These are phyloP conservation scores for Parotocinclus haroldoi DNA, from an alignment of 2,797 vertebrate genomes.

Conservation along the genomic window DNA sequence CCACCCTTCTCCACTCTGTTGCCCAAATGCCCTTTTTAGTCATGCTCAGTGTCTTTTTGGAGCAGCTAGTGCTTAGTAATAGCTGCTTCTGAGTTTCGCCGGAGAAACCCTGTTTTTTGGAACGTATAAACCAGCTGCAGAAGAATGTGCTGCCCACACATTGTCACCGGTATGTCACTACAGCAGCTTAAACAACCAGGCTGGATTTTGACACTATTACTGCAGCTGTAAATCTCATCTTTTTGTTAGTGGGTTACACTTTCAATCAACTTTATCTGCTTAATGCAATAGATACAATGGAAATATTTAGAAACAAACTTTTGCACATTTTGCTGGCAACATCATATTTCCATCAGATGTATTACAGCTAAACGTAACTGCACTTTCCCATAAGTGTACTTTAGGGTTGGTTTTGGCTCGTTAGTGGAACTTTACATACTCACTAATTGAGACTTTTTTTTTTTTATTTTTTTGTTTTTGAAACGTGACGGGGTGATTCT, in stretches of 20 bases:
- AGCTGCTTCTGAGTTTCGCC: conserved; percentile 11
- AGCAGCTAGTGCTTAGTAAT: conserved; percentile 1
- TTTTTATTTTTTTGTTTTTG: too few relatives aligned
- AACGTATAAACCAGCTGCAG: conserved; percentile 2
- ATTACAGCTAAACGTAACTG: neutral
- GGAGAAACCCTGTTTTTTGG: conserved; percentile 15
- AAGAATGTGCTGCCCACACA: conserved; percentile 19
- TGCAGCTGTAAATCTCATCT: neutral
- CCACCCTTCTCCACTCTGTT: neutral
- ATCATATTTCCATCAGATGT: neutral
- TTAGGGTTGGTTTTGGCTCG: too few relatives aligned
- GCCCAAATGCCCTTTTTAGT: neutral
- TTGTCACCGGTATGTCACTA: conserved; percentile 13
- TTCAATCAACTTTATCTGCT: neutral
- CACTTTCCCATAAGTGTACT: too few relatives aligned
- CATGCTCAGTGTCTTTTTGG: neutral
- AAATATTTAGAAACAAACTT: neutral
- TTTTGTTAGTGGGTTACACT: neutral
- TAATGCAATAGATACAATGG: neutral
- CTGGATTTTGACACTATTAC: neutral
- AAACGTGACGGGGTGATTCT: too few relatives aligned
- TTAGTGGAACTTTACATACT: too few relatives aligned
- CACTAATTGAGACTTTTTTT: too few relatives aligned
- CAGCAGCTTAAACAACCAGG: neutral
- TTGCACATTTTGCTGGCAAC: neutral